These are phyloP conservation scores for Gadopsis bispinosus DNA, from an alignment of 2,797 vertebrate genomes.

Conservation along the genomic window DNA sequence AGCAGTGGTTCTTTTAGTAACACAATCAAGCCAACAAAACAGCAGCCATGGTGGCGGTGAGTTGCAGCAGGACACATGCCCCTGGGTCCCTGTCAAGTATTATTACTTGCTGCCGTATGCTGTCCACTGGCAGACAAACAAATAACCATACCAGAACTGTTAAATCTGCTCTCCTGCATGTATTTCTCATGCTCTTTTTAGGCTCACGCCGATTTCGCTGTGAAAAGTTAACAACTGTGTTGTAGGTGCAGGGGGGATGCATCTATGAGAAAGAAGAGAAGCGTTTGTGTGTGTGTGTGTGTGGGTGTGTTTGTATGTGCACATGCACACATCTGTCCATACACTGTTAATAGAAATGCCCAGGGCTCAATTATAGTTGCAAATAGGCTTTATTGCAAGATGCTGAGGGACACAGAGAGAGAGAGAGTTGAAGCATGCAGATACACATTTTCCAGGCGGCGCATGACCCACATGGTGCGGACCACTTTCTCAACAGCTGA, in stretches of 20 bases:
- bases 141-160: constrained; percentile 56
- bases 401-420: constrained; percentile 12
- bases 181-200: constrained; percentile 37
- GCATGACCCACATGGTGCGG: constrained; percentile 70
- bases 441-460: constrained; percentile 48
- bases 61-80: constrained; percentile 53
- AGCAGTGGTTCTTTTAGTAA: constrained; percentile 32
- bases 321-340: constrained; percentile 49
- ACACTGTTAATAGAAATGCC: constrained; percentile 57
- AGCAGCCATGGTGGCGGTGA: constrained; percentile 35
- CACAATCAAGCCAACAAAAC: constrained; percentile 49
- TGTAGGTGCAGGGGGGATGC: constrained; percentile 1
- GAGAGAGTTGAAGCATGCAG: constrained; percentile 45
- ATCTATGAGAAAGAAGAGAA: constrained; percentile 32
- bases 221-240: constrained; percentile 47
- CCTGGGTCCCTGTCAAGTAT: constrained; percentile 70
- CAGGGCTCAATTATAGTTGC: constrained; percentile 53
- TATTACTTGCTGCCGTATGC: constrained; percentile 68
- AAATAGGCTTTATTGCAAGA: constrained; percentile 57
- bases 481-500: constrained; percentile 71
- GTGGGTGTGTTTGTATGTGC: constrained; percentile 21
- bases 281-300: constrained; percentile 1
- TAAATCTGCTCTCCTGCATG: constrained; percentile 42
- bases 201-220: constrained; percentile 23
- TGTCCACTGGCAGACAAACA: constrained; percentile 54